Conservation (phyloP, 2,888 invertebrate species). For the Agrypnus murinus region DNA sequence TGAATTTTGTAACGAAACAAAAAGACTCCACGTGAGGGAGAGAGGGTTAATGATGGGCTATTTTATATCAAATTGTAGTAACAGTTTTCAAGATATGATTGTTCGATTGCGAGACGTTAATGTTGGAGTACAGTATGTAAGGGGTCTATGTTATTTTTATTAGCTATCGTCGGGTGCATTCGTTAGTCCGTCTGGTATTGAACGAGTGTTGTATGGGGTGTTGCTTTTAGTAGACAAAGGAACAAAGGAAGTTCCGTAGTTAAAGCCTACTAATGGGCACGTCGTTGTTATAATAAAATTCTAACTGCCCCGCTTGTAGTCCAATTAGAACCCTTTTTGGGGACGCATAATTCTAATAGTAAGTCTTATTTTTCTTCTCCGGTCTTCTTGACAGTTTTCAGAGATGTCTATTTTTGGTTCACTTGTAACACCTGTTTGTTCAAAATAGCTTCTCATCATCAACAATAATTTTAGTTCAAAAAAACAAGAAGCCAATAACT, state of each 20-base stretch:
- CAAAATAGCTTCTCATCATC: no score
- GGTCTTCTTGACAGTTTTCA: no score
- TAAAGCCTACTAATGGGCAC: conserved; percentile 37
- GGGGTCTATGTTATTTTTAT: conserved; percentile 27
- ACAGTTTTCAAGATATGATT: background rate
- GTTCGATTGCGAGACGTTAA: background rate
- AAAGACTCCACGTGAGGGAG: no score
- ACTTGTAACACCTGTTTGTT: no score
- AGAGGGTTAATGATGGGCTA: background rate
- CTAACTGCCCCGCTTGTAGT: conserved; percentile 25
- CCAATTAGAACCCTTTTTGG: conserved; percentile 26
- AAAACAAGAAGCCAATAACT: conserved; percentile 28
- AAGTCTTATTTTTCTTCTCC: no score
- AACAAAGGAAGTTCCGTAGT: conserved; percentile 43
- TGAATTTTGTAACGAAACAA: no score
- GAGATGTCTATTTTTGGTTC: no score
- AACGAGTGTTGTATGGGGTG: conserved; percentile 38
- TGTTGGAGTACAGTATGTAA: background rate
- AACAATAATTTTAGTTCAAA: no score
- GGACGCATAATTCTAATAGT: background rate
- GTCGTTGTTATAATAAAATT: conserved; percentile 35
- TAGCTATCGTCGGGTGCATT: conserved; percentile 24
- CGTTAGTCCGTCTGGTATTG: conserved; percentile 37
- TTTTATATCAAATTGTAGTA: conserved; percentile 1
- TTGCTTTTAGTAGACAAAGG: conserved; percentile 44